Evolutionary conservation across 2,113 vertebrate species (phyloP), one percentile per base, ranked within the genome.

Genomic region (Orientallactaga bullata): DNA sequence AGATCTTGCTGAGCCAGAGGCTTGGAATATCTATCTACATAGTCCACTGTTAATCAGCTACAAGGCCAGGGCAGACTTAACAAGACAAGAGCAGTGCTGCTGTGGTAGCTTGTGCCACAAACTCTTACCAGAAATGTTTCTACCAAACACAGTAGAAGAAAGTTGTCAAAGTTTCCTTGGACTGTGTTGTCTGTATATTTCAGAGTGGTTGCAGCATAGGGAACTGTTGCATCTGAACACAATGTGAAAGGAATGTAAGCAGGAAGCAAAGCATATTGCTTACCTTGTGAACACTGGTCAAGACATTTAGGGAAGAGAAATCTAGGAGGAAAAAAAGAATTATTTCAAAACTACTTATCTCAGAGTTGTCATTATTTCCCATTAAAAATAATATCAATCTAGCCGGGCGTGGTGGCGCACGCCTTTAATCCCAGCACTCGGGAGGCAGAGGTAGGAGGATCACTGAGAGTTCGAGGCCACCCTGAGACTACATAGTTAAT

Each of bases 231-330:
- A 61, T 58, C 20, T 85, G 89, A 47, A 90, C 6, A 60, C 72
- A 85, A 82, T 60, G 23, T 90, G 74, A 86, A 72, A 83, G 85
- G 80, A 87, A 77, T 32, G 51, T 11, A 89, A 63, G n/a, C 26
- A 85, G 55, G 55, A 94, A 91, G 24, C 35, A 37, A 85, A 91
- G 69, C 11, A 72, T 55, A 95, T 69, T 69, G 39, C 97, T 1
- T 97, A 99, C 99, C 99, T 98, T 99, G 99, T 26, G 99, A 99
- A 96, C 99, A 99, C 96, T 99, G 99, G 97, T 99, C 99, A 98
- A 99, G 97, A 96, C 99, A 98, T 96, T 99, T 99, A 18, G 99
- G 99, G 65, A 99, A 99, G 73, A 99, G 98, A 91, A 99, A 99
- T 96, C 99, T 99, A 66, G 32, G 81, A 94, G 93, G 11, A 37